Evolutionary conservation across 2,797 vertebrate species (phyloP).

Genomic region (Danio albolineatus): DNA sequence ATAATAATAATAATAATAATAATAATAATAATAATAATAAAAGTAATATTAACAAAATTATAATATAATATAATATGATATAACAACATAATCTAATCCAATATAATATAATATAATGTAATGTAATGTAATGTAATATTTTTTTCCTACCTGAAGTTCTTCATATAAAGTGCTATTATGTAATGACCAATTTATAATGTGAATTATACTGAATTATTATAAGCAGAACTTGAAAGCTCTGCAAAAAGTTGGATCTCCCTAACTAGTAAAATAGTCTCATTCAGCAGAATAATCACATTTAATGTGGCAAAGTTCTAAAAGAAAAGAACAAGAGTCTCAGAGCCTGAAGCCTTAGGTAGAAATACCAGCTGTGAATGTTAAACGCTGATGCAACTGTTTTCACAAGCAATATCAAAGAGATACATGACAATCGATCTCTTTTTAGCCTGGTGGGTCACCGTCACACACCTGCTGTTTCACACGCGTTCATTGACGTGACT

Average conservation of each 20-base stretch:
- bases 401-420: conserved; percentile 45
- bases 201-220: background rate
- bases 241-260: conserved; percentile 5
- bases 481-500: conserved; percentile 32
- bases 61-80: no score
- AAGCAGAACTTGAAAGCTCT: conserved; percentile 16
- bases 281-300: conserved; percentile 37
- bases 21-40: no score
- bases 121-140: no score
- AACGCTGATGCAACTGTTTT: conserved; percentile 50
- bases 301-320: conserved; percentile 23
- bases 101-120: no score
- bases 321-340: conserved; percentile 13
- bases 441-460: conserved; percentile 32
- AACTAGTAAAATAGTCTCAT: conserved; percentile 31
- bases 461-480: conserved; percentile 38
- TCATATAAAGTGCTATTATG: background rate
- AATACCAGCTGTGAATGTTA: conserved; percentile 24
- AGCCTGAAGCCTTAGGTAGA: conserved; percentile 28
- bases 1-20: no score
- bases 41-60: no score
- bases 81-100: no score
- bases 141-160: background rate
- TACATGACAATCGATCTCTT: conserved; percentile 49
- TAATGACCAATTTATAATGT: background rate